These are phyloP conservation scores for Loris lydekkerianus DNA, from an alignment of 2,797 vertebrate species.

Conservation along the genomic window DNA sequence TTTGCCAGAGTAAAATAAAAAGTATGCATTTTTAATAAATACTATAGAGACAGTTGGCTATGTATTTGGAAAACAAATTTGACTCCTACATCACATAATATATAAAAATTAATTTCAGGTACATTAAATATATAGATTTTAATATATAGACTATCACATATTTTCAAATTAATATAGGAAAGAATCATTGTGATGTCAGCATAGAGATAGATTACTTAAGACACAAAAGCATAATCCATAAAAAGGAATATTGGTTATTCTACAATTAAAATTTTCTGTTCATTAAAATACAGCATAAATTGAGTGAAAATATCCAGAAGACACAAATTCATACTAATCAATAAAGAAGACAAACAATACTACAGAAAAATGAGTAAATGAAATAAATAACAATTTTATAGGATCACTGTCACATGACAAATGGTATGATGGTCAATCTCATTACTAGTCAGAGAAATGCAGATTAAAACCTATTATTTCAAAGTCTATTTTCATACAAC, in stretches of 20 bases:
- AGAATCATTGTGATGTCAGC: neutral
- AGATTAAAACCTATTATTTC: slow-evolving; percentile 24
- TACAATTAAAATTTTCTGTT: neutral
- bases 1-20: neutral
- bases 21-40: slow-evolving; percentile 1
- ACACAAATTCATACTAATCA: neutral
- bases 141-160: neutral
- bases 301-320: slow-evolving; percentile 3
- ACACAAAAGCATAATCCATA: neutral
- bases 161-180: slow-evolving; percentile 26
- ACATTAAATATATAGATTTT: neutral
- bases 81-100: neutral
- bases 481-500: neutral
- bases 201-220: neutral
- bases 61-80: slow-evolving; percentile 22
- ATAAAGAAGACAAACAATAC: neutral
- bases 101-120: slow-evolving; percentile 51
- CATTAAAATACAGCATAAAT: neutral
- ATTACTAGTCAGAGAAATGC: neutral
- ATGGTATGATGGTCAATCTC: neutral
- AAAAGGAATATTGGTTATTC: neutral
- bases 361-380: slow-evolving; percentile 25
- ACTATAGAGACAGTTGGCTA: neutral
- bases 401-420: slow-evolving; percentile 20
- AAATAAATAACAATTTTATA: slow-evolving; percentile 36